These are phyloP conservation scores for Parnassius mnemosyne DNA, from an alignment of 2,888 invertebrate species.

Conservation along the genomic window DNA sequence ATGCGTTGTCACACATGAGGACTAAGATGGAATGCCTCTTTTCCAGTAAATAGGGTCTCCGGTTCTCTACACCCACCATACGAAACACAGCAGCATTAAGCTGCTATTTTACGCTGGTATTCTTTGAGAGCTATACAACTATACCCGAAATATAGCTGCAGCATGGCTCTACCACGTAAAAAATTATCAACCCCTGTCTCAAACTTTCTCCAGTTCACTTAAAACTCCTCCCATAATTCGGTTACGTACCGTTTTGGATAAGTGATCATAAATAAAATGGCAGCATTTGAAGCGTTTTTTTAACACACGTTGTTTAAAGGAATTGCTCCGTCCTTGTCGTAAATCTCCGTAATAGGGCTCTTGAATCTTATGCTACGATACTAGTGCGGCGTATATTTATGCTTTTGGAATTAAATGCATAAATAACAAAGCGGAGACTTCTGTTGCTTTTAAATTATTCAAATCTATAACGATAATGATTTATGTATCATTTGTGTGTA, in stretches of 20 bases:
- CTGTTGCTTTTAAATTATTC: neutral
- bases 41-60: no score
- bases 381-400: neutral
- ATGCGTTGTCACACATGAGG: no score
- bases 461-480: neutral
- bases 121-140: no score
- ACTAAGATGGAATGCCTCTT: no score
- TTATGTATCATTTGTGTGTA: neutral
- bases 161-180: no score
- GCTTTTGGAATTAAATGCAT: neutral
- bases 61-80: no score
- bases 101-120: no score
- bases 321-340: slow-evolving; percentile 49
- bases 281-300: slow-evolving; percentile 51
- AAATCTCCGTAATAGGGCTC: slow-evolving; percentile 49
- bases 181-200: slow-evolving; percentile 8
- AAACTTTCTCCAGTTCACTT: slow-evolving; percentile 27
- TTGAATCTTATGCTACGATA: slow-evolving; percentile 1
- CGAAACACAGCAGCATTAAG: no score
- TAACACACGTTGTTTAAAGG: slow-evolving; percentile 46
- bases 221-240: slow-evolving; percentile 52
- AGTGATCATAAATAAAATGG: slow-evolving; percentile 51
- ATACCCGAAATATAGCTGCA: no score
- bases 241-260: slow-evolving; percentile 44
- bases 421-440: neutral